Percentiles rank a stretch among this genome's conserved stretches.
Evolutionary conservation across 2,797 vertebrate species (phyloP).

Genomic region (Pantherophis alleghaniensis): DNA sequence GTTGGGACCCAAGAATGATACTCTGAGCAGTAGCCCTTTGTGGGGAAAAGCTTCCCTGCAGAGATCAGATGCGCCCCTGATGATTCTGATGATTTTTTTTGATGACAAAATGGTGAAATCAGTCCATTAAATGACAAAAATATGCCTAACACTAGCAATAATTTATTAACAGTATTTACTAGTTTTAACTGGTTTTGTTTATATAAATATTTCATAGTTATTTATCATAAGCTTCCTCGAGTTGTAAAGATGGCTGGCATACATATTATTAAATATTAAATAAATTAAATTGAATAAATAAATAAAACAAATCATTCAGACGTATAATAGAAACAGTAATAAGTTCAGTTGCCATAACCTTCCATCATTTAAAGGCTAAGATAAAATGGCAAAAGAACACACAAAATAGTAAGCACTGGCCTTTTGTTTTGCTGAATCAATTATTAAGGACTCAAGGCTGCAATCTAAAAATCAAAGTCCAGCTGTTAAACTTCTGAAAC

Average conservation of each 20-base stretch:
- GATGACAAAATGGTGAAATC: not conserved
- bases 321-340: conserved; percentile 11
- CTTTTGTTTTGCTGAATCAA: not conserved
- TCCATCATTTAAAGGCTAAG: accelerated
- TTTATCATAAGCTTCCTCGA: not conserved
- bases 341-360: not conserved
- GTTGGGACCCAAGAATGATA: not conserved
- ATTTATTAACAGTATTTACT: not conserved
- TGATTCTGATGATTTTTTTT: not conserved
- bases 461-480: not conserved
- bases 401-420: not conserved
- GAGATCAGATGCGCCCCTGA: not conserved
- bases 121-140: not conserved
- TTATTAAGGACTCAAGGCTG: not conserved
- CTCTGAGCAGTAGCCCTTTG: not conserved
- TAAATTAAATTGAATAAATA: not conserved
- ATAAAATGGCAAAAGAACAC: not conserved
- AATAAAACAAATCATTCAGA: not conserved
- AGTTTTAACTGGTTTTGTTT: not conserved
- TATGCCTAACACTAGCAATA: not conserved
- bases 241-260: not conserved
- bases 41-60: not conserved
- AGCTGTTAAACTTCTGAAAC: not conserved
- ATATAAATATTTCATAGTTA: not conserved
- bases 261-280: not conserved